Evolutionary conservation across 2,113 vertebrate species (phyloP).

Genomic region (Vicugna pacos): DNA sequence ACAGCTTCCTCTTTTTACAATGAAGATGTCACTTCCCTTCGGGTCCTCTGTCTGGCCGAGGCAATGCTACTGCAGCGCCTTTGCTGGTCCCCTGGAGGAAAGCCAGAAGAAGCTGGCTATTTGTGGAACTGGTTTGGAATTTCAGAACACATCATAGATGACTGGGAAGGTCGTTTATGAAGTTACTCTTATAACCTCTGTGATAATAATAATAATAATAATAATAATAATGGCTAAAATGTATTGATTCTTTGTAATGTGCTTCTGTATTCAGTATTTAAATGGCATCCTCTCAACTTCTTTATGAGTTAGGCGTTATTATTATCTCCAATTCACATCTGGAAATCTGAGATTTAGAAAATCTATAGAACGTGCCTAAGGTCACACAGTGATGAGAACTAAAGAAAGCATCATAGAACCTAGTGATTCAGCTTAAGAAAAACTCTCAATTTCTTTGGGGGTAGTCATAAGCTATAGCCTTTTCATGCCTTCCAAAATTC

Average conservation of each 20-base stretch:
- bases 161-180: neutral
- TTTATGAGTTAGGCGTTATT: neutral
- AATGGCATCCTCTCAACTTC: neutral
- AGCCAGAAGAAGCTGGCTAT: conserved; percentile 26
- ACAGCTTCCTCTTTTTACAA: neutral
- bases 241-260: neutral
- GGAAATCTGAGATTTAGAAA: neutral
- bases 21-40: neutral
- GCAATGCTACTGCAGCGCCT: neutral
- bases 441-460: neutral
- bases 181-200: neutral
- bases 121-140: conserved; percentile 50
- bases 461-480: neutral
- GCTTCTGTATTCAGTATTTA: neutral
- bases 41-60: neutral
- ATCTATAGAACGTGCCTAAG: neutral
- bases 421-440: neutral
- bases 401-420: neutral
- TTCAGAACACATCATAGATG: conserved; percentile 32
- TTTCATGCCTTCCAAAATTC: neutral
- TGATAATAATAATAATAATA: neutral
- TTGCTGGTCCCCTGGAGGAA: neutral
- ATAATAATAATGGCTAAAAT: neutral
- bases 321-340: neutral
- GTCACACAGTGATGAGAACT: neutral